phyloP scores from a whole-genome alignment of 2,888 invertebrate genomes.

The Bruchidius siliquastri region DNA sequence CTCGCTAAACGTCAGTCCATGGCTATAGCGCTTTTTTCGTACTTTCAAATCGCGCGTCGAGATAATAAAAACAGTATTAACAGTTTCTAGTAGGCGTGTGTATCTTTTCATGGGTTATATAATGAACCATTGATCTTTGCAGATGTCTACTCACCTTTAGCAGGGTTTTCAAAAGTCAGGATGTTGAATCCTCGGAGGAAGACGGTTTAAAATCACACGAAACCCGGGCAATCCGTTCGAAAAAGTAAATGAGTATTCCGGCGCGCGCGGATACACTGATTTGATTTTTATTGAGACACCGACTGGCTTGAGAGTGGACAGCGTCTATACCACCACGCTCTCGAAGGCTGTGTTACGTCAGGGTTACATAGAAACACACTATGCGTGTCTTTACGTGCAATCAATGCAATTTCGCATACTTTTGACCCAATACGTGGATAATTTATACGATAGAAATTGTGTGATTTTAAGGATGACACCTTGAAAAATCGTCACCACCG shows the following conservation, averaged over 20 bases:
- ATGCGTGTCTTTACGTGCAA: not conserved
- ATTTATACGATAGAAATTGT: not conserved
- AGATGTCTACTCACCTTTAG: not conserved
- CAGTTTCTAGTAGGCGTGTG: not conserved
- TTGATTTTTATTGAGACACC: not conserved
- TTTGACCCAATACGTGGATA: not conserved
- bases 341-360: not conserved
- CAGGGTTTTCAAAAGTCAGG: not conserved
- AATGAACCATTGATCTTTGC: not conserved
- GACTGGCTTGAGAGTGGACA: not conserved
- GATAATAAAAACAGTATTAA: not conserved
- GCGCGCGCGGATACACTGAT: not conserved
- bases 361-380: not conserved
- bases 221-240: not conserved
- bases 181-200: not conserved
- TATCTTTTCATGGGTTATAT: not conserved
- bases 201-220: not conserved
- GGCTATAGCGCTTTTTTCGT: not conserved
- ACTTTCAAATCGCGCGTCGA: not conserved
- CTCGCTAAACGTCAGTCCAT: not conserved
- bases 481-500: not conserved
- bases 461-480: not conserved
- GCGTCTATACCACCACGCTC: not conserved
- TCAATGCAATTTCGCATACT: not conserved
- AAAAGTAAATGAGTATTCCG: not conserved